Conservation (phyloP, 2,113 vertebrate genomes). For the Paramormyrops kingsleyae region DNA sequence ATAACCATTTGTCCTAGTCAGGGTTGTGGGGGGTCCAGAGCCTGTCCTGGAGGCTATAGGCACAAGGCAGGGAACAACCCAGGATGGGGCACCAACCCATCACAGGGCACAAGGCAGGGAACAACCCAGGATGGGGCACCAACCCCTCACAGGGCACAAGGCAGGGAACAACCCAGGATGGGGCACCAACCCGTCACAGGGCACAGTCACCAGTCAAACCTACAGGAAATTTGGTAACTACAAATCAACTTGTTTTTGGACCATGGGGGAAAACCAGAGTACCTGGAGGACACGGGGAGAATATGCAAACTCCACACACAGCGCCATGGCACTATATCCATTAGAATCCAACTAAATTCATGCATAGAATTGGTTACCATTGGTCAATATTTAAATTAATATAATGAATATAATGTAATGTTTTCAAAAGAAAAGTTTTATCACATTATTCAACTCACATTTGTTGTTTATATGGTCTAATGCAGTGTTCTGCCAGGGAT, state of each 20-base stretch:
- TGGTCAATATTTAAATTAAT: neutral
- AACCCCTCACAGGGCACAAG: too few relatives aligned
- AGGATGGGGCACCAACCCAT: neutral
- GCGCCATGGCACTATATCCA: neutral
- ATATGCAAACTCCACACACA: neutral
- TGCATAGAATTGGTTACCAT: neutral
- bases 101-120: too few relatives aligned
- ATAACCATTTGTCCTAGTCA: neutral
- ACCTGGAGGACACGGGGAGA: neutral
- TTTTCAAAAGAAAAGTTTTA: neutral
- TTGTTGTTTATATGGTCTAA: neutral
- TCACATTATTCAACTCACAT: neutral
- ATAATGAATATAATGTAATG: neutral
- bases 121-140: too few relatives aligned
- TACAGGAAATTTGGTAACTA: neutral
- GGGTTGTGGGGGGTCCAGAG: neutral
- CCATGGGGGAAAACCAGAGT: neutral
- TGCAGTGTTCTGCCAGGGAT: neutral
- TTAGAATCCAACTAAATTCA: neutral
- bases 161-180: too few relatives aligned
- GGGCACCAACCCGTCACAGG: neutral
- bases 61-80: neutral
- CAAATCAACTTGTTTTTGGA: neutral
- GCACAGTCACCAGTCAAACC: neutral
- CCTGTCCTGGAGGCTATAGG: neutral